Conservation (phyloP, 2,888 invertebrate species). For the Teinopalpus imperialis region DNA sequence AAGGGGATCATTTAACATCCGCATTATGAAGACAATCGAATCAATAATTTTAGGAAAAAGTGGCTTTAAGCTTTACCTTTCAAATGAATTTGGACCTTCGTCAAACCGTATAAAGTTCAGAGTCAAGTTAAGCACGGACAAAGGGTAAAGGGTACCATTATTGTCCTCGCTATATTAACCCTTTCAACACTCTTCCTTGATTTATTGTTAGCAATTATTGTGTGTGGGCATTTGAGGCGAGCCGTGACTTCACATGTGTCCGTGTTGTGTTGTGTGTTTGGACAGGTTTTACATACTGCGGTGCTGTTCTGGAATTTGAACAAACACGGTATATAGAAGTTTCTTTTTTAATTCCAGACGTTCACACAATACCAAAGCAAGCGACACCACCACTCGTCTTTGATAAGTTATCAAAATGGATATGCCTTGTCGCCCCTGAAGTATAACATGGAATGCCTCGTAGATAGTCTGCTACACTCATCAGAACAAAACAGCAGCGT, state of each 20-base stretch:
- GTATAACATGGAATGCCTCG: no score
- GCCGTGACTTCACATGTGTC: slow-evolving; percentile 32
- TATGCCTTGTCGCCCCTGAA: no score
- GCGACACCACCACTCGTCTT: no score
- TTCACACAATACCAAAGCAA: no score
- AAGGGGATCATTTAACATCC: slow-evolving; percentile 37
- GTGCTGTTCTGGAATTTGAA: slow-evolving; percentile 12
- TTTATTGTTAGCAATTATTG: slow-evolving; percentile 65
- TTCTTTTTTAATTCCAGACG: no score
- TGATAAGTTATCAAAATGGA: no score
- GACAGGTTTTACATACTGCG: slow-evolving; percentile 22
- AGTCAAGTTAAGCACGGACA: no score
- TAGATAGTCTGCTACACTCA: no score
- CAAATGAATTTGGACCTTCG: neutral
- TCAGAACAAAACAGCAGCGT: no score
- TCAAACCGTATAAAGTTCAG: no score
- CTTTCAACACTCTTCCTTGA: slow-evolving; percentile 69
- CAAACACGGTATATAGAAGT: no score
- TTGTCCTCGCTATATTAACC: slow-evolving; percentile 61
- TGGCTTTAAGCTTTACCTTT: slow-evolving; percentile 1
- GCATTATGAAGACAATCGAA: slow-evolving; percentile 51
- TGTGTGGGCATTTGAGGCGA: slow-evolving; percentile 26
- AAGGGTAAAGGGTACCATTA: slow-evolving; percentile 53
- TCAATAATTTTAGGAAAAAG: slow-evolving; percentile 21
- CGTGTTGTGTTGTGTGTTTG: slow-evolving; percentile 28